Conservation (phyloP, 2,113 vertebrate genomes). For the Rhinolophus ferrumequinum region DNA sequence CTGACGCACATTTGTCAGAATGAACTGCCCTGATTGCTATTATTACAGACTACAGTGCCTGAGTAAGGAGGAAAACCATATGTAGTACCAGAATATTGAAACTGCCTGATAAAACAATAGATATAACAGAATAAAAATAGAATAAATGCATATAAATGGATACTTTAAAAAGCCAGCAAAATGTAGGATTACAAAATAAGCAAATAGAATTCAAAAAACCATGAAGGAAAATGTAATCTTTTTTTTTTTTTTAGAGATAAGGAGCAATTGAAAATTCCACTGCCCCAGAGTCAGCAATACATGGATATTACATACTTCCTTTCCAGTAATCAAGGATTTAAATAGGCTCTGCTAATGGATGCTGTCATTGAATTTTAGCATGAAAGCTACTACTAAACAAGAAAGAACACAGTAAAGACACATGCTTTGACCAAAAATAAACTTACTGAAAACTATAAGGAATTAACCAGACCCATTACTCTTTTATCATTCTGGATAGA, state of each 20-base stretch:
- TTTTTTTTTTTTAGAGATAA: slow-evolving; percentile 19
- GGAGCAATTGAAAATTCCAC: slow-evolving; percentile 55
- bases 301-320: background rate
- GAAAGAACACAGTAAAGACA: background rate
- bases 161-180: slow-evolving; percentile 54
- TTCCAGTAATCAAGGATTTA: slow-evolving; percentile 55
- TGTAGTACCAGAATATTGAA: slow-evolving; percentile 79
- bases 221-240: slow-evolving; percentile 18
- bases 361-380: slow-evolving; percentile 4
- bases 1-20: slow-evolving; percentile 86
- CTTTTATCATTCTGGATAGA: background rate
- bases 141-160: slow-evolving; percentile 73
- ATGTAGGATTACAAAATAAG: slow-evolving; percentile 65
- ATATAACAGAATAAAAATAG: slow-evolving; percentile 74
- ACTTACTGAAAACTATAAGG: background rate
- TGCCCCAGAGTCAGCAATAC: slow-evolving; percentile 25
- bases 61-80: slow-evolving; percentile 77
- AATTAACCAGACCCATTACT: background rate
- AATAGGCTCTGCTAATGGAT: slow-evolving; percentile 5
- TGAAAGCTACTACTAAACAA: background rate
- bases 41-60: slow-evolving; percentile 82
- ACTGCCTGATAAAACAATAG: slow-evolving; percentile 81
- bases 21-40: slow-evolving; percentile 85
- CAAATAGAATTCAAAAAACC: slow-evolving; percentile 53
- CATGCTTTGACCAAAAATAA: background rate